phyloP scores from a whole-genome alignment of 2,888 invertebrate genomes.

The Cloeon dipterum region DNA sequence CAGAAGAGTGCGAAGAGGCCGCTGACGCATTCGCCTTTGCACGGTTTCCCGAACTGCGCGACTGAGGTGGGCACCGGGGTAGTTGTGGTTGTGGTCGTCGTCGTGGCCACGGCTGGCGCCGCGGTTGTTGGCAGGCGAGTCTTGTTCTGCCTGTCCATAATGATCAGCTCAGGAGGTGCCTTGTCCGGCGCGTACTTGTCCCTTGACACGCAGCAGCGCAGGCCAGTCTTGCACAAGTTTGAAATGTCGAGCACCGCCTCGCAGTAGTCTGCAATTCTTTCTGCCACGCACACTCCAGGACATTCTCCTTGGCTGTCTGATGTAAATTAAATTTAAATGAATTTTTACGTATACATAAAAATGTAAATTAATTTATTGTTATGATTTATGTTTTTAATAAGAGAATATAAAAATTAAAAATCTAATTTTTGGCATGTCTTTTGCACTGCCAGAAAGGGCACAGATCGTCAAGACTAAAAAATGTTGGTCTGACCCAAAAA shows the following conservation, averaged over 20 bases:
- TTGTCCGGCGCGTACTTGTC: constrained; percentile 34
- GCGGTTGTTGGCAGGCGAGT: constrained; percentile 4
- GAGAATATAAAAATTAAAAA: background rate
- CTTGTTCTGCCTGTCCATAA: constrained; percentile 31
- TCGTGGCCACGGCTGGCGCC: constrained; percentile 6
- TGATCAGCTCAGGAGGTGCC: constrained; percentile 41
- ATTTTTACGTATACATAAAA: background rate
- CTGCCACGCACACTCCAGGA: constrained; percentile 63
- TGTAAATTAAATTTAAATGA: background rate
- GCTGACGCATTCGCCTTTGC: constrained; percentile 65
- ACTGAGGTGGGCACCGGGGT: constrained; percentile 6
- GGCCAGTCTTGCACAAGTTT: constrained; percentile 46
- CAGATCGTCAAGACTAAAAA: no score
- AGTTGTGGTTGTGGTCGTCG: constrained; percentile 15
- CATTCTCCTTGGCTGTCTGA: constrained; percentile 20
- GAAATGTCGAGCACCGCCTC: constrained; percentile 56
- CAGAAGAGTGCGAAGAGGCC: constrained; percentile 65
- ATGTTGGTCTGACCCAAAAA: no score
- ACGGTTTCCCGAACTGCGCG: constrained; percentile 27
- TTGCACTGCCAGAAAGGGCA: no score
- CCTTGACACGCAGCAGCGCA: constrained; percentile 60
- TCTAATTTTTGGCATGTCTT: no score
- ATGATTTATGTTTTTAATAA: background rate
- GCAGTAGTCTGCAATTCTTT: constrained; percentile 62
- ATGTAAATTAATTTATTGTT: background rate